Base-by-base conservation (phyloP, 23 tunicate species). In the Corella eumyota region DNA sequence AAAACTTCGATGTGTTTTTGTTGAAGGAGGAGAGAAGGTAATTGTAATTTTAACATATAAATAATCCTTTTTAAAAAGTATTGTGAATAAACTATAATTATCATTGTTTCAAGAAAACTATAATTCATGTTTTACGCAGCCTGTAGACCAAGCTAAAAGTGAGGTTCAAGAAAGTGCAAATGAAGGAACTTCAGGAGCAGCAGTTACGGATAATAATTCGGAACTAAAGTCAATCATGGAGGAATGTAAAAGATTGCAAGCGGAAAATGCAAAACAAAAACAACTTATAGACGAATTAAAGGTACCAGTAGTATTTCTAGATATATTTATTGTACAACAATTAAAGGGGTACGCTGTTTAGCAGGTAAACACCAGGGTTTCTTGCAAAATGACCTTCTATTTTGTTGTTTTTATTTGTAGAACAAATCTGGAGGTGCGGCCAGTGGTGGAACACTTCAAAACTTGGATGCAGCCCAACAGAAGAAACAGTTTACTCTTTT, bases 151-250 rank as follows among this genome's bases (percentile, higher is more conserved):
- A 51, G 22, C 23, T 51, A 51, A 51, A 51, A 19, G 6, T 11
- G 57, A 51, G 57, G 22, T n/a, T n/a, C n/a, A n/a, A n/a, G n/a
- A n/a, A n/a, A n/a, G n/a, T n/a, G n/a, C 57, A 19, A 5, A 7
- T 51, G 27, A 40, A 40, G 13, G 13, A 11, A 40, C 48, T 9
- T 9, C 23, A 5, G 57, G 20, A 19, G 23, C 20, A 27, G 11
- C 57, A 6, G 57, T n/a, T 7, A 19, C 57, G 22, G 23, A 19
- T 27, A 51, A 19, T 19, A 21, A 64, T 36, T 38, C 70, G 1
- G 96, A 88, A 62, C 69, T 88, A 1, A 62, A 68, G 30, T 54
- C 83, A 11, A 71, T 88, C 48, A 79, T 88, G 88, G 96, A 88
- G 63, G 96, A 88, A 62, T 78, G 80, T 28, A 88, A 79, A 51